These are phyloP conservation scores for Macrotrachela quadricornifera DNA, from an alignment of 1,140 invertebrate species.

Conservation along the genomic window DNA sequence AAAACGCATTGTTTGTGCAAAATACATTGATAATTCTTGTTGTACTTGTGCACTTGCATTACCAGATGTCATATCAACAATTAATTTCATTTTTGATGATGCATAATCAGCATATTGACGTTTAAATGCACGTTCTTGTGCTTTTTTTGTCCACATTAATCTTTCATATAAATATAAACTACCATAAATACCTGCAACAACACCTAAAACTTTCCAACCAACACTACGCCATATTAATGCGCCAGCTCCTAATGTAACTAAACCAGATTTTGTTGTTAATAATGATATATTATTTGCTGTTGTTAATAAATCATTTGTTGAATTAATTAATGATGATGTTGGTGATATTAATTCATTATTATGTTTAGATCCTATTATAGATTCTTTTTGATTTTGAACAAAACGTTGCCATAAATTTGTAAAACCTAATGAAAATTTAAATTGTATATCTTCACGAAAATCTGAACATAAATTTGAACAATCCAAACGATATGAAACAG, in stretches of 20 bases:
- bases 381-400: neutral
- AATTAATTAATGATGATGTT: too few species aligned
- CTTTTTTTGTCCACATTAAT: conserved; percentile 87
- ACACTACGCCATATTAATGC: conserved; percentile 64
- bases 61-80: conserved; percentile 85
- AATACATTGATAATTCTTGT: conserved; percentile 31
- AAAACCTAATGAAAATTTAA: conserved; percentile 27
- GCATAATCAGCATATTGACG: conserved; percentile 85
- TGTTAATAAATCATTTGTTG: too few species aligned
- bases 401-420: conserved; percentile 19
- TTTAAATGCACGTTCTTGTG: conserved; percentile 77
- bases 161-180: conserved; percentile 82
- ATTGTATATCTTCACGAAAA: conserved; percentile 36
- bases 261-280: neutral
- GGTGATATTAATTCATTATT: too few species aligned
- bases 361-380: neutral
- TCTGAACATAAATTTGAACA: conserved; percentile 94
- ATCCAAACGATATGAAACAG: conserved; percentile 80
- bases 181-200: conserved; percentile 63
- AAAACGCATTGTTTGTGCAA: conserved; percentile 6
- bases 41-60: conserved; percentile 98
- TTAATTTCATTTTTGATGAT: conserved; percentile 70
- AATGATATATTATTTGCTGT: too few species aligned
- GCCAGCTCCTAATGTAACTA: neutral
- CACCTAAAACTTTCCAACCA: conserved; percentile 74